A percentile compares a stretch with the other conserved stretches of the same genome.
These are phyloP conservation scores for Micropoecilia bifurca DNA, from an alignment of 2,797 vertebrate species.

Conservation along the genomic window DNA sequence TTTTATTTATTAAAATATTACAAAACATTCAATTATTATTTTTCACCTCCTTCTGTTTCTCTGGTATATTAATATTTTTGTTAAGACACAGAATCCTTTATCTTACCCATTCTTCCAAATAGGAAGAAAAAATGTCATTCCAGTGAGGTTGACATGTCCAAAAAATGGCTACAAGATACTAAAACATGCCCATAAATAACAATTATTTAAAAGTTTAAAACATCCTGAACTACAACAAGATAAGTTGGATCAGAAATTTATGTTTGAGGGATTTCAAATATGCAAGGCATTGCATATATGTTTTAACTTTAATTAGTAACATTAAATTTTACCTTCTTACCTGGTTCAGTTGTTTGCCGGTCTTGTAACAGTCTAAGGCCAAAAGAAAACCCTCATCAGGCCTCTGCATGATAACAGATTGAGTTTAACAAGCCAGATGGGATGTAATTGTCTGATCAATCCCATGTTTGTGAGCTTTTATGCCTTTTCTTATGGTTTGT, in stretches of 20 bases:
- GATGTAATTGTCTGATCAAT: slow-evolving; percentile 97
- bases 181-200: neutral
- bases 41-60: neutral
- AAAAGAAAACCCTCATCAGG: slow-evolving; percentile 45
- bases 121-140: neutral
- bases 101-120: neutral
- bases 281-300: neutral
- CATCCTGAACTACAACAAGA: neutral
- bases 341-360: slow-evolving; percentile 23
- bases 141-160: neutral
- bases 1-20: neutral
- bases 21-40: neutral
- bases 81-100: neutral
- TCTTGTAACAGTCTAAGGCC: slow-evolving; percentile 61
- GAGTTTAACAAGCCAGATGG: slow-evolving; percentile 99
- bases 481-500: slow-evolving; percentile 95
- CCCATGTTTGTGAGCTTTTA: slow-evolving; percentile 97
- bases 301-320: neutral
- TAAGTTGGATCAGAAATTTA: neutral
- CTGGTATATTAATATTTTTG: neutral
- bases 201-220: neutral
- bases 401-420: slow-evolving; percentile 90
- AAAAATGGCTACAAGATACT: neutral
- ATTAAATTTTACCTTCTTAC: slow-evolving; percentile 13
- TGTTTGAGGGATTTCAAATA: neutral